Evolutionary conservation across 2,797 vertebrate genomes (phyloP), one percentile per base, ranked within the genome.

Genomic region (Vespertilio murinus): DNA sequence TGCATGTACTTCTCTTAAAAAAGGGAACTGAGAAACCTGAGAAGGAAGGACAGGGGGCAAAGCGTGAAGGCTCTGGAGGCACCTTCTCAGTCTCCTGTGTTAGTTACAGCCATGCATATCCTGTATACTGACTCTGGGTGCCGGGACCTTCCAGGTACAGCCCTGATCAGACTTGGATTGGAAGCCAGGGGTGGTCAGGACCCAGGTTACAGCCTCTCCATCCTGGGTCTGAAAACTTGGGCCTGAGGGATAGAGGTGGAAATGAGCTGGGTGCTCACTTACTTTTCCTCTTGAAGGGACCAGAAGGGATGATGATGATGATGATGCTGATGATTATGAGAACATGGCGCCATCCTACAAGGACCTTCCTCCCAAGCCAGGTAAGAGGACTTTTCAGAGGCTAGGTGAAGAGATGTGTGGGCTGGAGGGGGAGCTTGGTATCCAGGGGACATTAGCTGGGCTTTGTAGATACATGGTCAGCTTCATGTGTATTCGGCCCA

Each of bases 331-430:
- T 1, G 97, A 97, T 30, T 97, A 97, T 0, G 97, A 97, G 85
- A 97, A 97, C 52, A 13, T 12, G 9, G 28, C 95, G 0, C 88
- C 96, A 7, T 25, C 77, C 22, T 95, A 96, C 42, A 95, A 69
- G 61, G 92, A 95, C 56, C 96, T 96, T 65, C 97, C 97, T 81
- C 96, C 96, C 12, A 96, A 97, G 69, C 97, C 97, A 84, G 92
- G 97, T 96, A 40, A 92, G 94, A 22, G 30, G 73, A 40, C 14
- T 30, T 40, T 28, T 59, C 7, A 14, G 82, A 35, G 47, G 16
- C 42, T 52, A 16, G 20, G 38, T 18, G 35, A 77, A 79, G 70
- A 52, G 70, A 7, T 14, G 25, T 40, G 40, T 59, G 11, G 17
- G n/a, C 2, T 65, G 13, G 5, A 0, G 22, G 33, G 35, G 56